Conservation (phyloP, 30 jellyfish, hydroid and myxozoan species). For the Morbakka virulenta region DNA sequence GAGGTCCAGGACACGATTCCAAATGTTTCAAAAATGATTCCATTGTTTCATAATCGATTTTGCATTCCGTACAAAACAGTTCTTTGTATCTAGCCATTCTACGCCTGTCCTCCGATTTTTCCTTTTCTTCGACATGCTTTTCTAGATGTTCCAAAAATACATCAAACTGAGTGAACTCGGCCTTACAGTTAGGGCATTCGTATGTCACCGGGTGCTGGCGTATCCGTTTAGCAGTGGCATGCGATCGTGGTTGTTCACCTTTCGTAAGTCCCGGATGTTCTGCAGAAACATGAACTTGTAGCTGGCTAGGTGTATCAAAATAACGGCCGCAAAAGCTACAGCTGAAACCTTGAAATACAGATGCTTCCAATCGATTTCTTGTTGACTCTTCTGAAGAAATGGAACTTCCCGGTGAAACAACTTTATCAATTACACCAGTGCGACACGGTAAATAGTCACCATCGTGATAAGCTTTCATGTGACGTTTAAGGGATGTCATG, state of each 20-base stretch:
- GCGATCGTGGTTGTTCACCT: neutral
- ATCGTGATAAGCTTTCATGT: neutral
- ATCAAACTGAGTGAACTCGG: neutral
- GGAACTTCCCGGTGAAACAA: neutral
- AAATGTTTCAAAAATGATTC: neutral
- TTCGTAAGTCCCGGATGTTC: neutral
- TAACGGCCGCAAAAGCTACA: neutral
- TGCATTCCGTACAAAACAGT: neutral
- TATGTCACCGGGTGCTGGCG: neutral
- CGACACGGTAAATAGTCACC: neutral
- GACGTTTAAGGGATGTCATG: neutral
- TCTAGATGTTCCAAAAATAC: neutral
- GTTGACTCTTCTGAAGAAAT: neutral
- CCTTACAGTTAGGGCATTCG: neutral
- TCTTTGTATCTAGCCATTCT: neutral
- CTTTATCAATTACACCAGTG: neutral
- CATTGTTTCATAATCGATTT: neutral
- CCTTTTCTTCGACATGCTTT: neutral
- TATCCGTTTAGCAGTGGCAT: neutral
- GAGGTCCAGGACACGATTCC: neutral
- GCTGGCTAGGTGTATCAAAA: neutral
- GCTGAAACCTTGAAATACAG: neutral
- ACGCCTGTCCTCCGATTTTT: neutral
- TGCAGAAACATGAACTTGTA: neutral
- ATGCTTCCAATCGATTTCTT: neutral